Evolutionary conservation across 2,888 invertebrate genomes (phyloP), one percentile per base, ranked within the genome.

Genomic region (Hyposoter didymator): DNA sequence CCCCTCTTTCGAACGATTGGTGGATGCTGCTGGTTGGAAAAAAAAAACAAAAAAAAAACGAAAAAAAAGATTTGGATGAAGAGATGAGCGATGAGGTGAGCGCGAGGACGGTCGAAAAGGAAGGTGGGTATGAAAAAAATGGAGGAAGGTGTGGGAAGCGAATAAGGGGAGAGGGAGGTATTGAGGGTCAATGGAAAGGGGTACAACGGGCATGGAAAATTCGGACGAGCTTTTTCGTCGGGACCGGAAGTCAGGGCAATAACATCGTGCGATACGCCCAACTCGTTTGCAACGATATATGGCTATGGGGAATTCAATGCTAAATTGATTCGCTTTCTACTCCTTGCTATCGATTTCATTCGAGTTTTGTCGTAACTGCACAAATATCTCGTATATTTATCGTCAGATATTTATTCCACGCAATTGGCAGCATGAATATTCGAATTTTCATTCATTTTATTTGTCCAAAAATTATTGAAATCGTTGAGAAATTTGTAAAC

Each of bases 201-300:
- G 22, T 67, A 59, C n/a, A 10, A 3, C n/a, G 19, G 66, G 39
- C 19, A 22, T 64, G 62, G 47, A 78, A 74, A 84, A 80, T 84
- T 83, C 76, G 78, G 83, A 73, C 39, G 59, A 69, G 78, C 59
- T 79, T 69, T 73, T 78, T 74, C 83, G 84, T 47, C 75, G 70
- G 75, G 74, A 85, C 75, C 85, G 82, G 83, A 85, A 85, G 85
- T 75, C 59, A 47, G 79, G 83, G 85, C 82, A 85, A 83, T 85
- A 85, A 82, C 85, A 83, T 85, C 78, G 39, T 52, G 80, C 64
- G 79, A 69, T 84, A 79, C 80, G 70, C 79, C 84, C 84, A 84
- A 84, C 84, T 80, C 70, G 84, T 84, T 84, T 80, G 84, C 80
- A 84, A 84, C 84, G 62, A 84, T 84, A 84, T 72, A 76, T 22